Evolutionary conservation across 2,888 invertebrate genomes (phyloP).

Genomic region (Magallana nippona): DNA sequence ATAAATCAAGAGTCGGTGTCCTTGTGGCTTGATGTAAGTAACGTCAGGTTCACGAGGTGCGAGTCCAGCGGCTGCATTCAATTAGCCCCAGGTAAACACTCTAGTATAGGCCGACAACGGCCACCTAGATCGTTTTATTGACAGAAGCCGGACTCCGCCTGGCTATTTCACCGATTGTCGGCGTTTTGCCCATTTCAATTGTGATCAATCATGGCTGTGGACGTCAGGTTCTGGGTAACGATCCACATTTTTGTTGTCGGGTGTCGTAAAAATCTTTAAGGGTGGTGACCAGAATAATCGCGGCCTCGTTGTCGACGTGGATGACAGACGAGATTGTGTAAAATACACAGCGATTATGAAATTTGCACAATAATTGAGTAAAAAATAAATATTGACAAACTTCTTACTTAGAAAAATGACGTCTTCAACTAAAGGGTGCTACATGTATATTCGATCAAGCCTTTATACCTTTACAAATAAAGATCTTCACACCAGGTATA

Average conservation of each 20-base stretch:
- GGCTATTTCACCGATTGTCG: slow-evolving; percentile 24
- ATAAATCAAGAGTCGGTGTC: slow-evolving; percentile 3
- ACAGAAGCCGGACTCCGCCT: slow-evolving; percentile 26
- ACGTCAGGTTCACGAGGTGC: background rate
- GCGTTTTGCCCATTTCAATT: slow-evolving; percentile 31
- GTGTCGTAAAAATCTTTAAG: background rate
- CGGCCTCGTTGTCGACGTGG: slow-evolving; percentile 7
- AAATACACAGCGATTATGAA: background rate
- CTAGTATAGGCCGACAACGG: background rate
- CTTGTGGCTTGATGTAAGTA: slow-evolving; percentile 1
- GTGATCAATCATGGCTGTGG: slow-evolving; percentile 19
- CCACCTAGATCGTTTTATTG: slow-evolving; percentile 31
- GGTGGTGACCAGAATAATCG: background rate
- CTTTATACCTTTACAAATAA: too few relatives aligned
- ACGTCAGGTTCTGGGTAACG: slow-evolving; percentile 22
- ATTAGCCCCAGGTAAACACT: slow-evolving; percentile 30
- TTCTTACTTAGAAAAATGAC: too few relatives aligned
- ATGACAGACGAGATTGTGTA: background rate
- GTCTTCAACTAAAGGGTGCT: too few relatives aligned
- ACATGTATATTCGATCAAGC: too few relatives aligned
- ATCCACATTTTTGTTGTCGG: background rate
- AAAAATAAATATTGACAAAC: too few relatives aligned
- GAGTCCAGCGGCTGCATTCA: slow-evolving; percentile 26
- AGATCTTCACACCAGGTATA: too few relatives aligned
- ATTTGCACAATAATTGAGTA: background rate